Percentiles rank a stretch among this genome's conserved stretches.
phyloP scores from a whole-genome alignment of 1,140 invertebrate genomes.

The Ostrea denselamellosa region DNA sequence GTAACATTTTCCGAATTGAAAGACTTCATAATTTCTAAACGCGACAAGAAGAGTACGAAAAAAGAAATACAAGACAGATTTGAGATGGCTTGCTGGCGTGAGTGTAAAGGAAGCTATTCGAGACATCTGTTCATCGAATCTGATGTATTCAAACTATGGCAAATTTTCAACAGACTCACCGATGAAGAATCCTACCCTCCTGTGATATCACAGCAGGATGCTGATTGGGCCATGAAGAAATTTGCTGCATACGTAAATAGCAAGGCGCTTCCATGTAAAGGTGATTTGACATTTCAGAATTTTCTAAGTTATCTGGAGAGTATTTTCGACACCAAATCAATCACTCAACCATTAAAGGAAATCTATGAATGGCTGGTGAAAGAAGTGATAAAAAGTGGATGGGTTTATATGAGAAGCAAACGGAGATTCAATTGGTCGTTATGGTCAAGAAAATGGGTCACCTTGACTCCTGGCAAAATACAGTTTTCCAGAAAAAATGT shows the following conservation, averaged over 20 bases:
- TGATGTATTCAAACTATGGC: slow-evolving; percentile 50
- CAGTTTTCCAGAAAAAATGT: slow-evolving; percentile 12
- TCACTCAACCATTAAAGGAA: not conserved
- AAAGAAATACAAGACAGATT: not conserved
- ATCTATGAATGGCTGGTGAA: slow-evolving; percentile 45
- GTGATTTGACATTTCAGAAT: not conserved
- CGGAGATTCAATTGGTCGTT: slow-evolving; percentile 57
- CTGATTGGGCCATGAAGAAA: slow-evolving; percentile 49
- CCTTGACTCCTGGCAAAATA: slow-evolving; percentile 44
- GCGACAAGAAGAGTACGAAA: not conserved
- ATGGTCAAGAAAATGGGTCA: slow-evolving; percentile 54
- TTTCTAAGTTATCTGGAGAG: not conserved
- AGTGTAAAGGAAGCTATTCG: not conserved
- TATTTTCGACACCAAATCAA: not conserved
- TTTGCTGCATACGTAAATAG: slow-evolving; percentile 22
- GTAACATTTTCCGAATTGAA: slow-evolving; percentile 36
- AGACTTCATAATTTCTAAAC: not conserved
- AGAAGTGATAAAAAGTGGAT: slow-evolving; percentile 47
- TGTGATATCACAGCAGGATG: not conserved
- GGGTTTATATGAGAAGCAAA: slow-evolving; percentile 52
- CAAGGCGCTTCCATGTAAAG: not conserved
- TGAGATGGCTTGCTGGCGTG: slow-evolving; percentile 34
- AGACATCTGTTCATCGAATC: not conserved
- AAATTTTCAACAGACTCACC: slow-evolving; percentile 48
- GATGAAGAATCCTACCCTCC: slow-evolving; percentile 51